Base-by-base conservation (phyloP, 1,140 invertebrate species). In the Frieseomelitta varia region DNA sequence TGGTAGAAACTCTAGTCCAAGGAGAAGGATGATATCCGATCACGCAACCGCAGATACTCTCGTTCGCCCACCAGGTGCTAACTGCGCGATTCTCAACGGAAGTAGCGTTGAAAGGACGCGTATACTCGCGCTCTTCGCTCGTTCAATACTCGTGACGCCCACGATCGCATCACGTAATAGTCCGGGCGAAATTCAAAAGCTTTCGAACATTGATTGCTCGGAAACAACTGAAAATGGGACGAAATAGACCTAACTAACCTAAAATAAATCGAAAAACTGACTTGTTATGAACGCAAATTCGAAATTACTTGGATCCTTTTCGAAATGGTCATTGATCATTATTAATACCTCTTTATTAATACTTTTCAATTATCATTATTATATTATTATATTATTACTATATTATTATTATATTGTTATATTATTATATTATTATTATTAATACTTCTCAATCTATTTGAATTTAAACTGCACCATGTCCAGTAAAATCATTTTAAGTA, bases 91-190 rank as follows among this genome's bases (percentile, higher is more conserved):
- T n/a, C 72, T 72, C 51, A 8, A 53, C 27, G 65, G 81, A 83
- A 83, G 65, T 71, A 61, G 53, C 80, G 63, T n/a, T 56, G 76
- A 73, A 71, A 79, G 77, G 77, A 84, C 68, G 80, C 80, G 72
- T 81, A 47, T 47, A 65, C 56, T 75, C 58, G 34, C 58, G 80
- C 55, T n/a, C 11, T 58, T 47, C 15, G 55, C 79, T 71, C 79
- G 61, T 24, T 30, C 21, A 15, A 34, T 55, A 1, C 24, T n/a
- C 17, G 47, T 21, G 39, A 84, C 74, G 67, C 53, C 80, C 17
- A 67, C 80, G 8, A 47, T 0, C 3, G 2, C 15, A 8, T 19
- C 24, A 34, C 39, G 63, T 58, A 69, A 51, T 30, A 65, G 1
- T 6, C 8, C 15, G 15, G 27, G 12, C 17, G 39, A 53, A 24